phyloP scores from a whole-genome alignment of 2,113 vertebrate species.

The Phylloscopus whistleri region DNA sequence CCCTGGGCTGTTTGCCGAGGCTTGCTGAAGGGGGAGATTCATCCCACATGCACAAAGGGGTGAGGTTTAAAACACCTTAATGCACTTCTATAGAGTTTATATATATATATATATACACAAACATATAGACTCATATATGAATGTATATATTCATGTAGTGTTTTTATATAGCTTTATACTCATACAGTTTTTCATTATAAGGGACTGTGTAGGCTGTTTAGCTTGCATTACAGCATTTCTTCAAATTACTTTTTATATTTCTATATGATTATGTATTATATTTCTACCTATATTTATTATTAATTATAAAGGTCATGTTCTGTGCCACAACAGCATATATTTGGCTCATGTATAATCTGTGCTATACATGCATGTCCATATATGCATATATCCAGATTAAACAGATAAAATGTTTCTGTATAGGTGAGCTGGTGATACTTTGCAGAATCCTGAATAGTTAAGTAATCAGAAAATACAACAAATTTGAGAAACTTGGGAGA shows the following conservation, averaged over 20 bases:
- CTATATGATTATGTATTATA: background rate
- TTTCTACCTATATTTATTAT: background rate
- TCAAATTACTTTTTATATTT: background rate
- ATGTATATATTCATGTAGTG: background rate
- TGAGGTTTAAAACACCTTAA: background rate
- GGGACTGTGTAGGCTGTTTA: background rate
- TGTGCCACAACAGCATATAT: background rate
- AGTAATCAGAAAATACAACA: background rate
- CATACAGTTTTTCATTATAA: background rate
- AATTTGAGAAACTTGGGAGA: background rate
- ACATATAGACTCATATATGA: rapidly evolving
- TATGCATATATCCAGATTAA: background rate
- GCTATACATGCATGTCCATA: background rate
- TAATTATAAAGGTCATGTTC: background rate
- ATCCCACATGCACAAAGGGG: background rate
- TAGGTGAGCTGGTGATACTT: background rate
- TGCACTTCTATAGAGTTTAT: background rate
- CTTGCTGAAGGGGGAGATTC: background rate
- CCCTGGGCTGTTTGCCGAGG: background rate
- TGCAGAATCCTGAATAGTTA: background rate
- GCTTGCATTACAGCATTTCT: background rate
- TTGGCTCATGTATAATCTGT: background rate
- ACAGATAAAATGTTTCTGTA: background rate
- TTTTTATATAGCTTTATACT: background rate
- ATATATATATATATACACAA: background rate